Percentiles rank a stretch among this genome's conserved stretches.
phyloP scores from a whole-genome alignment of 23 tunicate species.

The Styela clava region DNA sequence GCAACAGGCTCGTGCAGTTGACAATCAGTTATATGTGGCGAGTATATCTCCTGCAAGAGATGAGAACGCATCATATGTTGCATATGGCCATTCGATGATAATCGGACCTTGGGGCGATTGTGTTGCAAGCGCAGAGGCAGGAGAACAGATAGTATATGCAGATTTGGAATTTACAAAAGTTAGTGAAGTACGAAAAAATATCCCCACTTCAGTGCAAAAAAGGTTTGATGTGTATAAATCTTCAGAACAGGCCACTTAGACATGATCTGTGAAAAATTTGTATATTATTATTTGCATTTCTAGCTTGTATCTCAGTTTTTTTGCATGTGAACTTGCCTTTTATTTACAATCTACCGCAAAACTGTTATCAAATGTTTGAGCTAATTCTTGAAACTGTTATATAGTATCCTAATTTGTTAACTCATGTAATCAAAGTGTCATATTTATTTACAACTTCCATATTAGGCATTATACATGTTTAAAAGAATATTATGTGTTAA shows the following conservation, averaged over 20 bases:
- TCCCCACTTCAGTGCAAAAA: conserved; percentile 65
- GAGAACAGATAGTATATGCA: conserved; percentile 50
- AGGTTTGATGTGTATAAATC: conserved; percentile 49
- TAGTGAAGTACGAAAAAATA: conserved; percentile 61
- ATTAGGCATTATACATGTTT: too few relatives aligned
- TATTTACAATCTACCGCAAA: too few relatives aligned
- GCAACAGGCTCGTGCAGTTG: conserved; percentile 82
- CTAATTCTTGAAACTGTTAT: too few relatives aligned
- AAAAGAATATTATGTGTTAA: too few relatives aligned
- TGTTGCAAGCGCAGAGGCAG: conserved; percentile 56
- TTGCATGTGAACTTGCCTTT: too few relatives aligned
- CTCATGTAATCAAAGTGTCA: too few relatives aligned
- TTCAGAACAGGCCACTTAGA: conserved; percentile 9
- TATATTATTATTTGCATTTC: too few relatives aligned
- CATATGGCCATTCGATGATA: conserved; percentile 82
- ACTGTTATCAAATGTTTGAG: too few relatives aligned
- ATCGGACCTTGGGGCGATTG: conserved; percentile 95
- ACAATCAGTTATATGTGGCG: conserved; percentile 84
- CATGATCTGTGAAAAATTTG: too few relatives aligned
- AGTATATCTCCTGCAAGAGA: conserved; percentile 93
- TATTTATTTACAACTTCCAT: too few relatives aligned
- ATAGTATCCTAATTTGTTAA: too few relatives aligned
- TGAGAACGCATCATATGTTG: conserved; percentile 64
- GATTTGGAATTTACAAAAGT: conserved; percentile 61
- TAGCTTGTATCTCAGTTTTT: too few relatives aligned